Base-by-base conservation (phyloP, 2,888 invertebrate genomes). In the Sarcophaga variegata region DNA sequence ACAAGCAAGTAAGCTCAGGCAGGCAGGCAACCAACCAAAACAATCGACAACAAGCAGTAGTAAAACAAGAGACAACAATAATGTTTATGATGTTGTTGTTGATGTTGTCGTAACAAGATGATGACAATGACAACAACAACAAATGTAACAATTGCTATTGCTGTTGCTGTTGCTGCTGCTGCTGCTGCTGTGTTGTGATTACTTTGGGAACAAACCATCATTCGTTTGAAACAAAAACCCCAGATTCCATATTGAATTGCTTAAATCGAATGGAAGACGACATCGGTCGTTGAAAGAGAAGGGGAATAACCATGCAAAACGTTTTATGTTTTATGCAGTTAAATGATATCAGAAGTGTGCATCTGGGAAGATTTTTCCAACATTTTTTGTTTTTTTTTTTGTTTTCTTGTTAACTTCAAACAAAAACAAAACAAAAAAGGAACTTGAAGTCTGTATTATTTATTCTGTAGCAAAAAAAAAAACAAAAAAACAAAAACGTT, bases 321-420 rank as follows among this genome's bases (percentile, higher is more conserved):
- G 81, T 83, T 84, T 81, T 84, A 87, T 82, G 81, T 79, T 54
- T 87, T 82, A 71, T 54, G 87, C 76, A 79, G 79, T 85, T 83
- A 71, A 72, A 76, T 83, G 79, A 87, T 89, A 89, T 89, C 89
- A 87, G 89, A 88, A 89, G 89, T 89, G 89, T 89, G 89, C 89
- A 89, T 89, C 89, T 89, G 82, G 76, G 81, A 87, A 87, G 83
- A 84, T 84, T 83, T 83, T 88, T 84, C 71, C 8, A 37, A 37
- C 10, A 37, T 62, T 62, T 22, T 83, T 54, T 76, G 66, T 20
- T 0, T 20, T 20, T 20, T 20, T 20, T 20, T 20, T 20, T n/a
- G 70, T 76, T 71, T 27, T 75, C 75, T 84, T 62, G n/a, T 37
- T 37, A 37, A 37, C 37, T 37, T 10, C 37, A 37, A 37, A 37